Evolutionary conservation across 2,888 invertebrate species (phyloP), one percentile per base, ranked within the genome.

Genomic region (Cryptocheilus praepositus): DNA sequence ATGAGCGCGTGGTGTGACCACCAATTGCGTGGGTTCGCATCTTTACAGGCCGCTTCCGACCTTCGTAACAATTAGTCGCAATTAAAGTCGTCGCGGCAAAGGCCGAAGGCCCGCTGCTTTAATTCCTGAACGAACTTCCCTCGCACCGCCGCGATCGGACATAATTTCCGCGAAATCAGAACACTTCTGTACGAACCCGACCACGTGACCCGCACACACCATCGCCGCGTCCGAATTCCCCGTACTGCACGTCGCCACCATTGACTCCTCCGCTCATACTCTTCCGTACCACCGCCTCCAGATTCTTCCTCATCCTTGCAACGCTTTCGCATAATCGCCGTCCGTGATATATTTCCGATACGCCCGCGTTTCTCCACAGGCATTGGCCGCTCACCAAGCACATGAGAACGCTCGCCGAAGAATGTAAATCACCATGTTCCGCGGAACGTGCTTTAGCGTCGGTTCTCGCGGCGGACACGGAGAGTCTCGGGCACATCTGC

Each of bases 41-140:
- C 83, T 81, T 80, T 83, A 81, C 80, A 82, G 85, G 78, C 83
- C 61, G 83, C 81, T 85, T 85, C 82, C 85, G 86, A 86, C 87
- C 87, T 87, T 87, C 87, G 81, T 74, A 77, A 81, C 87, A 87
- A 87, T 87, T 87, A 86, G 76, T 67, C 69, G 77, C 85, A 87
- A 87, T 87, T 87, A 87, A 86, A 85, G 83, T 77, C 74, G 81
- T 82, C 79, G 76, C 75, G 75, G 80, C 72, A 83, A 83, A 85
- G 83, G 82, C 85, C 81, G 80, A 79, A 81, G 76, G 73, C 77
- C 79, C 77, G 74, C 76, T 80, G 74, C 75, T 75, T 79, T 81
- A 78, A 81, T 81, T 82, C 70, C 77, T 73, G 74, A 64, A 71
- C 76, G 71, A 82, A 81, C 76, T 79, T 78, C 74, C 74, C 78